Evolutionary conservation across 2,797 vertebrate genomes (phyloP).

Genomic region (Tinamus major): DNA sequence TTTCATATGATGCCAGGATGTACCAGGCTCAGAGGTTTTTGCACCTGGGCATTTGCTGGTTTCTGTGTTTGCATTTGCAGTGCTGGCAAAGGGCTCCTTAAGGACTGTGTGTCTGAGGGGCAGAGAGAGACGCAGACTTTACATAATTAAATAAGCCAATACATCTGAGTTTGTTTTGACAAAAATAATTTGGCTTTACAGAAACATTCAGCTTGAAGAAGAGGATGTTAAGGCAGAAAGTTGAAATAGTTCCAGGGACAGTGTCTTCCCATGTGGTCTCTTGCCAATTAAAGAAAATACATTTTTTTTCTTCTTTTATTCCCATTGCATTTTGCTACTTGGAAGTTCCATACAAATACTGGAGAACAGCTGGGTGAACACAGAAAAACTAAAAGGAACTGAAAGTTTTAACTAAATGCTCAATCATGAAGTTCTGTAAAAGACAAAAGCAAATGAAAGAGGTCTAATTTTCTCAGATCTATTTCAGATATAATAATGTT

Average conservation of each 20-base stretch:
- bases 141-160: background rate
- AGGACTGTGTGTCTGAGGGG: background rate
- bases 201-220: background rate
- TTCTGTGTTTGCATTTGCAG: background rate
- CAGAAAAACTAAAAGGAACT: background rate
- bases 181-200: background rate
- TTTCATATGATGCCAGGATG: background rate
- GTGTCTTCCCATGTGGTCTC: background rate
- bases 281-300: background rate
- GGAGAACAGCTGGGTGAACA: background rate
- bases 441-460: background rate
- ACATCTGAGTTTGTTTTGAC: background rate
- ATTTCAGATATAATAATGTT: background rate
- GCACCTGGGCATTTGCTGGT: background rate
- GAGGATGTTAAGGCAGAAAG: background rate
- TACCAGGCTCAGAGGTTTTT: rapidly evolving
- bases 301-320: background rate
- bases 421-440: background rate
- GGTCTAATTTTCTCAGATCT: background rate
- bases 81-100: background rate
- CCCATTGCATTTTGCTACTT: background rate
- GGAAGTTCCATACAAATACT: background rate
- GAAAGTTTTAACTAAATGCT: background rate
- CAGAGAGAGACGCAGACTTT: background rate
- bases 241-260: background rate